Evolutionary conservation across 2,888 invertebrate species (phyloP).

Genomic region (Macrophya alboannulata): DNA sequence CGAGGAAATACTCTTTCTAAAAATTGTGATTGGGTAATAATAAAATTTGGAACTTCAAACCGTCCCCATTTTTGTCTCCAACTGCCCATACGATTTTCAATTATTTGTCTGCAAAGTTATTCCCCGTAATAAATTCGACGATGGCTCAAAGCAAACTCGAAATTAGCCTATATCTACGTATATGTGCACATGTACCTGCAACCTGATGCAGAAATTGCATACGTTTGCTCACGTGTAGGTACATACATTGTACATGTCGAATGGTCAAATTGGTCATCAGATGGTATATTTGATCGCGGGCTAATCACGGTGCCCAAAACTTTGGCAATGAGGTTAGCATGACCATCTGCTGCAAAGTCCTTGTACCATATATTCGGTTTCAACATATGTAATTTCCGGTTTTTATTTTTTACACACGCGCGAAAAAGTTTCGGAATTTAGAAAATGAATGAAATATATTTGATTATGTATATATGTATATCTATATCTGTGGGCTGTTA

Average conservation of each 20-base stretch:
- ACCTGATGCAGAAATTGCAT: background rate
- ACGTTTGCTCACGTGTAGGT: background rate
- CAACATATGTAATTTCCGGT: background rate
- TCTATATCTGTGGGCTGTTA: background rate
- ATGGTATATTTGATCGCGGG: background rate
- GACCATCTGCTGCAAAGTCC: background rate
- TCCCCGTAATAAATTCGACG: background rate
- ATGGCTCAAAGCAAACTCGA: background rate
- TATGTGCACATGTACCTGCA: background rate
- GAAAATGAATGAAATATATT: background rate
- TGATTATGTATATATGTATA: background rate
- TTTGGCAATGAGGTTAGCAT: background rate
- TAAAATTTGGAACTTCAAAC: no score
- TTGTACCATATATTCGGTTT: background rate
- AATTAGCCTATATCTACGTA: background rate
- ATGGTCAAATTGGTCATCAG: constrained; percentile 12
- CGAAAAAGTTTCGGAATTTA: background rate
- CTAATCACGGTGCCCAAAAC: background rate
- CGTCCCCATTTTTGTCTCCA: background rate
- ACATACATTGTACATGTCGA: background rate
- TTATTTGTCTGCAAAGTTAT: background rate
- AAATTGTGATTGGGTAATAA: no score
- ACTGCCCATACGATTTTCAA: background rate
- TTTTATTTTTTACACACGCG: no score
- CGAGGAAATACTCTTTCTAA: no score